Percentiles rank a stretch among this genome's conserved stretches.
phyloP scores from a whole-genome alignment of 2,888 invertebrate species.

The Teleiodes luculella region DNA sequence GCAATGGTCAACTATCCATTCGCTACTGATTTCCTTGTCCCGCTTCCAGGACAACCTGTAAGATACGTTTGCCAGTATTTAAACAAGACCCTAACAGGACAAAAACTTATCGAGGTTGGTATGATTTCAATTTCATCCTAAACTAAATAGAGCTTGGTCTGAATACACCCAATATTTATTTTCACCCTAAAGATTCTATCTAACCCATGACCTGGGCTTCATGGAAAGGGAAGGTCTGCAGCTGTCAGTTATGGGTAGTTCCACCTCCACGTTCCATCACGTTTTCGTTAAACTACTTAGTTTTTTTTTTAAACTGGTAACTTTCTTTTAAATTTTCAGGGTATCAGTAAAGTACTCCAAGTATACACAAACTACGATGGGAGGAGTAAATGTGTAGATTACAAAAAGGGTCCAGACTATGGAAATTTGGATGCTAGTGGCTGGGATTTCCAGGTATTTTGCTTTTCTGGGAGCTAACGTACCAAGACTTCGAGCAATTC shows the following conservation, averaged over 20 bases:
- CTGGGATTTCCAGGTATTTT: constrained; percentile 92
- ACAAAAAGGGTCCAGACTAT: constrained; percentile 72
- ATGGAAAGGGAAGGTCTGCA: too few relatives aligned
- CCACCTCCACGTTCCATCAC: too few relatives aligned
- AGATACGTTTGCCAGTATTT: constrained; percentile 79
- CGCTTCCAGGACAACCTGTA: constrained; percentile 92
- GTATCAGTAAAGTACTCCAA: constrained; percentile 83
- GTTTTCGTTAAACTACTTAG: too few relatives aligned
- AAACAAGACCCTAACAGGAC: constrained; percentile 60
- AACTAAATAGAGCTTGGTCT: too few relatives aligned
- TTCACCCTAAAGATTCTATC: too few relatives aligned
- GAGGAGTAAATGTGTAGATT: constrained; percentile 82
- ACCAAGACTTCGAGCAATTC: too few relatives aligned
- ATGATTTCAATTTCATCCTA: too few relatives aligned
- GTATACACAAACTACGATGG: constrained; percentile 92
- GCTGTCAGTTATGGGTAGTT: too few relatives aligned
- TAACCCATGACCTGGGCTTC: too few relatives aligned
- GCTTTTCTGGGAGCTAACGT: too few relatives aligned
- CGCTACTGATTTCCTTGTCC: constrained; percentile 87
- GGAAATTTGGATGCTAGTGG: constrained; percentile 81
- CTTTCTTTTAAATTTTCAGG: constrained; percentile 44
- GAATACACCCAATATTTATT: too few relatives aligned
- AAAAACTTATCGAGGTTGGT: constrained; percentile 71
- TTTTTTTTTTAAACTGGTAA: background rate
- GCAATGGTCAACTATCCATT: constrained; percentile 99